Evolutionary conservation across 2,113 vertebrate genomes (phyloP).

Genomic region (Protobothrops mucrosquamatus): DNA sequence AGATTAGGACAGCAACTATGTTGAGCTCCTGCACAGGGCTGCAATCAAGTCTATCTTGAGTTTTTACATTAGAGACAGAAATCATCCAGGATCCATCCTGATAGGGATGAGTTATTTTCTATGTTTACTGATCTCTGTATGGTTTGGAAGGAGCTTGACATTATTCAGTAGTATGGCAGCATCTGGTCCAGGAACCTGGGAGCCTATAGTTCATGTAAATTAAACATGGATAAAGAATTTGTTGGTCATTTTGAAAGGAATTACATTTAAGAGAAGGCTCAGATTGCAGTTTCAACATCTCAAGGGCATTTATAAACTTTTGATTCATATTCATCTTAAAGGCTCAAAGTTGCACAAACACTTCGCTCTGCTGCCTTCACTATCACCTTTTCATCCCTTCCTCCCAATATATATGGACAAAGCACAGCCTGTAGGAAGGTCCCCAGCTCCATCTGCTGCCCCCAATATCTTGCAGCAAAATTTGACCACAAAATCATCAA

Average conservation of each 20-base stretch:
- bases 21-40: slow-evolving; percentile 43
- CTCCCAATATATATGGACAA: not conserved
- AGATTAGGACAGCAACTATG: slow-evolving; percentile 52
- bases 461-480: not conserved
- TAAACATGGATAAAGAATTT: not conserved
- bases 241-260: not conserved
- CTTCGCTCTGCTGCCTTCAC: not conserved
- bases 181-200: not conserved
- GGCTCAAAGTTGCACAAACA: not conserved
- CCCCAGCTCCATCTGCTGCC: not conserved
- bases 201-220: not conserved
- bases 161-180: not conserved
- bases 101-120: not conserved
- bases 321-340: not conserved
- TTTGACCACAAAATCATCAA: not conserved
- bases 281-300: not conserved
- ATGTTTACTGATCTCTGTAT: not conserved
- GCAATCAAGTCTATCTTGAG: slow-evolving; percentile 18
- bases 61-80: not conserved
- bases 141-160: not conserved
- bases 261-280: not conserved
- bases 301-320: not conserved
- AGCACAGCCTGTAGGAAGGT: not conserved
- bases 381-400: too few species aligned
- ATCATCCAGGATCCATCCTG: slow-evolving; percentile 7